Base-by-base conservation (phyloP, 2,797 vertebrate species). In the Heliangelus exortis region DNA sequence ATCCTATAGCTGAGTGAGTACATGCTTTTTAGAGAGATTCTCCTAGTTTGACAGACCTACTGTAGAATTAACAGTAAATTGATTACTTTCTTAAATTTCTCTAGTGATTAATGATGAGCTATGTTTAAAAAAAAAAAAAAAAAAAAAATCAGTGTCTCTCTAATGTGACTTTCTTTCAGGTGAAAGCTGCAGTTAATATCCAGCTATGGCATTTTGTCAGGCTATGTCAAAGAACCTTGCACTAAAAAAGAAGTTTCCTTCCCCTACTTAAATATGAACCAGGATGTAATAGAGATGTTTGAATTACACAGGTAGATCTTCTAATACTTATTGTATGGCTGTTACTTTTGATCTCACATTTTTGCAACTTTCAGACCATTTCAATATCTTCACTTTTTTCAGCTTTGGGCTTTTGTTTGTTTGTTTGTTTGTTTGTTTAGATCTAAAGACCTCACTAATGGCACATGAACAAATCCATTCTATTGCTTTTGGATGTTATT, bases 101-200 rank as follows among this genome's bases (percentile, higher is more conserved):
- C n/a, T 23, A 61, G 23, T 65, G 22, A 39, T 67, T 67, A 61
- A 85, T 74, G 68, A 39, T 4, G 2, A 63, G 17, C 26, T 66
- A 7, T 62, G 51, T 7, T 76, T 34, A 23, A 67, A 61, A 59
- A 39, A 16, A 6, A 23, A 65, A 63, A 61, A 10, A 1, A 75
- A 41, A 36, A 36, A 36, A 34, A 23, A 61, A 5, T 5, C 7
- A 7, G 2, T 65, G 20, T 25, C 29, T 66, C 66, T 86, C 57
- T 58, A 74, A 63, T 53, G 6, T 41, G 66, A 81, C 9, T 55
- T 90, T 71, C 7, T 85, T 75, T 59, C 55, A 75, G 31, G 16
- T 88, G 75, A 74, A 84, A 84, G 31, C 48, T 75, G 58, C 79
- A 90, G 12, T 41, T 83, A 34, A 53, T 59, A 12, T 92, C 76